A percentile compares a stretch with the other conserved stretches of the same genome.
These are phyloP conservation scores for Notospermus geniculatus DNA, from an alignment of 1,140 invertebrate genomes.

Conservation along the genomic window DNA sequence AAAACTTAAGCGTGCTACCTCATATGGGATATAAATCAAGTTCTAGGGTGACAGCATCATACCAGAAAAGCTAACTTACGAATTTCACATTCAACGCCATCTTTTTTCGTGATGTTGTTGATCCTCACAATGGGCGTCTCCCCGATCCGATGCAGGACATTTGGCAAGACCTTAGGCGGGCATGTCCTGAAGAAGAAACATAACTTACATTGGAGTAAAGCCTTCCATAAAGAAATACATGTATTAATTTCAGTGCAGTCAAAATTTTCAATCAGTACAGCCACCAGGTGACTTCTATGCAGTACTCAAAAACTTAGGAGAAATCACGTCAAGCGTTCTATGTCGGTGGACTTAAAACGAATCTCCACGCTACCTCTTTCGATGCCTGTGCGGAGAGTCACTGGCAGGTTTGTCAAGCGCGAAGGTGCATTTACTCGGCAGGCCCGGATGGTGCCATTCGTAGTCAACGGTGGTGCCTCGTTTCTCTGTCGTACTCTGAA, in stretches of 20 bases:
- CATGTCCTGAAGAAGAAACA: conserved; percentile 45
- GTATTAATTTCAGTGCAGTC: too few species aligned
- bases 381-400: conserved; percentile 51
- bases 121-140: conserved; percentile 88
- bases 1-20: too few species aligned
- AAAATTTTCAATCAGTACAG: too few species aligned
- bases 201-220: conserved; percentile 5
- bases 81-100: conserved; percentile 87
- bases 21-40: too few species aligned
- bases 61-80: too few species aligned
- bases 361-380: conserved; percentile 20
- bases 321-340: too few species aligned
- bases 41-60: too few species aligned
- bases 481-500: too few species aligned
- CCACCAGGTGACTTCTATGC: too few species aligned
- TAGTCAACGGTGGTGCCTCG: background rate
- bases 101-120: conserved; percentile 78
- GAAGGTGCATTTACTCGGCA: conserved; percentile 66
- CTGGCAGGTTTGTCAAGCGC: conserved; percentile 28
- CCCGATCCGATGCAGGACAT: conserved; percentile 84
- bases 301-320: too few species aligned
- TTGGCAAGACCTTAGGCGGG: conserved; percentile 69
- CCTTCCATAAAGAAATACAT: too few species aligned
- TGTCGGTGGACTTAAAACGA: background rate
- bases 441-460: conserved; percentile 62